phyloP scores from a whole-genome alignment of 2,888 invertebrate species.

The Magallana nippona region DNA sequence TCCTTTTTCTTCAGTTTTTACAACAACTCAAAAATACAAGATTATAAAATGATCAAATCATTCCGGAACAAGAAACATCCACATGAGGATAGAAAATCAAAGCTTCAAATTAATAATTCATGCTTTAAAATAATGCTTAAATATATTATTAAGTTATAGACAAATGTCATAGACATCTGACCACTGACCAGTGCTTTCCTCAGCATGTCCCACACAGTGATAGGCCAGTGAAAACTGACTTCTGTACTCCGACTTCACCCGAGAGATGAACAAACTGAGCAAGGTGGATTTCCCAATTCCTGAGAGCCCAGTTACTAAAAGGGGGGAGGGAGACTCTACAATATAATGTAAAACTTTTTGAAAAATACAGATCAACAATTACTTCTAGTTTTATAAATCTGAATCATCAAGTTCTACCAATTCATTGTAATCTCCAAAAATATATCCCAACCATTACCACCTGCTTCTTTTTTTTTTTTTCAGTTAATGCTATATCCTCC shows the following conservation, averaged over 20 bases:
- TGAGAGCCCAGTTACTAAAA: slow-evolving; percentile 67
- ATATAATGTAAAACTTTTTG: not conserved
- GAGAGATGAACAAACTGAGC: slow-evolving; percentile 67
- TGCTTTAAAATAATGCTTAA: no score
- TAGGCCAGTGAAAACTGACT: slow-evolving; percentile 60
- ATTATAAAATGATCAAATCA: no score
- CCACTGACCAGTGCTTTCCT: slow-evolving; percentile 62
- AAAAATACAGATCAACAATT: not conserved
- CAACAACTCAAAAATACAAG: no score
- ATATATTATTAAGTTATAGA: not conserved
- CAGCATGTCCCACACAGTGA: slow-evolving; percentile 73
- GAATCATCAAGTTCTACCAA: not conserved
- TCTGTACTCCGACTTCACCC: slow-evolving; percentile 52
- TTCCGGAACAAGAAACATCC: no score
- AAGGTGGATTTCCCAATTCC: slow-evolving; percentile 75
- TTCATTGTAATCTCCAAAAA: not conserved
- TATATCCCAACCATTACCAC: not conserved
- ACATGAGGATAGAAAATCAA: no score
- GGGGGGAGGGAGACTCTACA: slow-evolving; percentile 51
- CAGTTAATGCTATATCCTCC: no score
- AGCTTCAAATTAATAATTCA: no score
- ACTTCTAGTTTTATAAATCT: no score
- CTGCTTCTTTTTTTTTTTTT: no score
- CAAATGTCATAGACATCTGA: not conserved
- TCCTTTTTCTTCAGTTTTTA: not conserved